A percentile compares a stretch with the other conserved stretches of the same genome.
phyloP scores from a whole-genome alignment of 1,140 invertebrate genomes.

The Diabrotica virgifera region DNA sequence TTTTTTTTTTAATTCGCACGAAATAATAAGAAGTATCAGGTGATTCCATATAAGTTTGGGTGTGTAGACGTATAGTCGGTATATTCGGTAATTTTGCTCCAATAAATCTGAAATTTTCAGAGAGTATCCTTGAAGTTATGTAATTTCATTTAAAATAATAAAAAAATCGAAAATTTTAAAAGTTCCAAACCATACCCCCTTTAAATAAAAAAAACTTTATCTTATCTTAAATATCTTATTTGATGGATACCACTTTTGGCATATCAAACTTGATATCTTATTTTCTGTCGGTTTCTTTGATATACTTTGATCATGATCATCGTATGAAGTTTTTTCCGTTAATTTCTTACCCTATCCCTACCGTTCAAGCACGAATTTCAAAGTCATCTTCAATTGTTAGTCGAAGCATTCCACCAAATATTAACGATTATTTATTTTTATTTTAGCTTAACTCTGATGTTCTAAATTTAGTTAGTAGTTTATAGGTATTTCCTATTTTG shows the following conservation, averaged over 20 bases:
- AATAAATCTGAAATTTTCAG: too few species aligned
- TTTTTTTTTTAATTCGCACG: too few species aligned
- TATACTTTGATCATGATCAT: too few species aligned
- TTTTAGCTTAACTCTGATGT: background rate
- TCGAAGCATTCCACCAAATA: background rate
- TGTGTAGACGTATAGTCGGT: too few species aligned
- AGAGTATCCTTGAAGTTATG: too few species aligned
- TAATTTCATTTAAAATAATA: too few species aligned
- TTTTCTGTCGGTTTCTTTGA: background rate
- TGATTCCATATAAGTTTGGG: too few species aligned
- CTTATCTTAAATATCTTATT: background rate
- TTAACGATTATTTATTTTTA: background rate
- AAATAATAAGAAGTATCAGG: too few species aligned
- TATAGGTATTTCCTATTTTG: background rate
- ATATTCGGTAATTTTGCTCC: too few species aligned
- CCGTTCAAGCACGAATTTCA: background rate
- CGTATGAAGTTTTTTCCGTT: background rate
- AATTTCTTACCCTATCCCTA: background rate
- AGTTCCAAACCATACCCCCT: background rate
- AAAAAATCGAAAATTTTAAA: background rate
- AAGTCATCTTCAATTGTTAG: background rate
- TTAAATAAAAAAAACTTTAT: background rate
- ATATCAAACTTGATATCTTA: background rate
- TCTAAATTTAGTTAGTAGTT: background rate
- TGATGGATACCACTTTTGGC: background rate